Evolutionary conservation across 2,113 vertebrate species (phyloP), one percentile per base, ranked within the genome.

Genomic region (Ibidorhyncha struthersii): DNA sequence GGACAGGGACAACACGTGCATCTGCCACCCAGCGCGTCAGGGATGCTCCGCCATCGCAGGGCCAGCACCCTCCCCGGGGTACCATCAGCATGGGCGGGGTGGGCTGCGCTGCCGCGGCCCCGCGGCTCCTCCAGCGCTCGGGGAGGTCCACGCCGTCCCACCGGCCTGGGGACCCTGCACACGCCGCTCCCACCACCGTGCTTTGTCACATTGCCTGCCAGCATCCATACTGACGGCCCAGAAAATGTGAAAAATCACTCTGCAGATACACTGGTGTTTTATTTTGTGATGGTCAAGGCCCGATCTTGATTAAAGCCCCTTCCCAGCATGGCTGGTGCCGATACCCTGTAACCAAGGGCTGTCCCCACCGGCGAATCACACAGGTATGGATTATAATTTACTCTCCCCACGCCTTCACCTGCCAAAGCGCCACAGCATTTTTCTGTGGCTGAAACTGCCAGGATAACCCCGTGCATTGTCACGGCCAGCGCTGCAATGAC

Each of bases 1-100:
- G 30, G 36, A 52, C 34, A 53, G 79, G 38, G 67, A 72, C 38
- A 20, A 15, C 3, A 4, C 2, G 3, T 25, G n/a, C 25, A 10
- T 34, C 34, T 40, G 9, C 7, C 3, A 13, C 7, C 10, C 8
- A 0, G 5, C 1, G 3, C 4, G 2, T 9, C 7, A 6, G 25
- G 25, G 36, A 2, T 47, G 50, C 30, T 73, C 5, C 41, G 27
- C 32, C 47, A 9, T 2, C 3, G 0, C 36, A 13, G 83, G 53
- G 43, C 49, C 61, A 20, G 40, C 11, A 8, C 22, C 8, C 0
- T 0, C 36, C 8, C 43, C 2, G 11, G 53, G 63, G 8, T 7
- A 7, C 36, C 20, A 2, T 58, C 50, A 3, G 47, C 47, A 10
- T 21, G 47, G 47, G 47, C 47, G 22, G 47, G 47, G 47, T 49